Evolutionary conservation across 2,888 invertebrate species (phyloP), one percentile per base, ranked within the genome.

Genomic region (Oxytorus armatus): DNA sequence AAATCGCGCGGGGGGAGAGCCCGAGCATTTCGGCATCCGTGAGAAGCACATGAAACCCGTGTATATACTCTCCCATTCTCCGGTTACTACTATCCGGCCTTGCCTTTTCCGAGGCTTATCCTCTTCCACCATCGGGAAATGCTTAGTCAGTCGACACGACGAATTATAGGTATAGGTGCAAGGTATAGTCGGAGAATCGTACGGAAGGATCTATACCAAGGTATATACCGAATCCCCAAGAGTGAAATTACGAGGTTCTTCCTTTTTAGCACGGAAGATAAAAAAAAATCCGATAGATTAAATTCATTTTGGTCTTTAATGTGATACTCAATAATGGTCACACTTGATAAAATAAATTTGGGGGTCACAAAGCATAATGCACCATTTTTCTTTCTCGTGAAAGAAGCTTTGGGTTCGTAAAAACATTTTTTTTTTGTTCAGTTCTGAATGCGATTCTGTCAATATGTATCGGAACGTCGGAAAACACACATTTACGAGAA

Each of bases 141-240:
- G 88, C 86, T 88, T 87, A 85, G 86, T 88, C 88, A 88, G 88
- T 84, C 84, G 83, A 85, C 85, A 82, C 77, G 84, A 85, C 84
- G 84, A 87, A 87, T 87, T 87, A 86, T 86, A 74, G 83, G 75
- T 82, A 77, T 80, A 80, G 44, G 47, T 16, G 63, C 14, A 23
- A n/a, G 16, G 8, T 21, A 33, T 14, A n/a, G 49, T 47, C 61
- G 51, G 1, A 36, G 47, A 55, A 72, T 73, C 66, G 29, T n/a
- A n/a, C n/a, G n/a, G n/a, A n/a, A n/a, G n/a, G n/a, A n/a, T n/a
- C n/a, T n/a, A n/a, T n/a, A 14, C 49, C 25, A 4, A 33, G 10
- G 18, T 63, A 18, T 42, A n/a, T 42, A 49, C 33, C 8, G 53
- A 44, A 25, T 36, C 65, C 51, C 49, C 76, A 68, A 49, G 1